Conservation (phyloP, 2,888 invertebrate genomes). For the Agonum fuliginosum region DNA sequence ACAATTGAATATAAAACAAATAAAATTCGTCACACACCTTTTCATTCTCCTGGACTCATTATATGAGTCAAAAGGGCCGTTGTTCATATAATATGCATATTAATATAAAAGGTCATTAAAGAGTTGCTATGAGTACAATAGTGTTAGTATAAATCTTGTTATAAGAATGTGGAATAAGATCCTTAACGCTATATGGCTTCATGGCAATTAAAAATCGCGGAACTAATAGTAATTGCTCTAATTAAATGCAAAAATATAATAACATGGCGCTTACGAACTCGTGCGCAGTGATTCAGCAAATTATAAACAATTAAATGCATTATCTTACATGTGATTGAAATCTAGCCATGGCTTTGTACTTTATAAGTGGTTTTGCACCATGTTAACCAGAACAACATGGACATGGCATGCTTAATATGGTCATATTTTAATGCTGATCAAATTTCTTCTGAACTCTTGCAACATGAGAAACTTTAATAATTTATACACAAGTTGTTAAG, state of each 20-base stretch:
- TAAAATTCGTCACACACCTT: conserved; percentile 16
- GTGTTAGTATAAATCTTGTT: conserved; percentile 2
- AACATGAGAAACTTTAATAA: too few relatives aligned
- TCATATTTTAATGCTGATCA: conserved; percentile 2
- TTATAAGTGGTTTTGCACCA: background rate
- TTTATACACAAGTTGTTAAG: too few relatives aligned
- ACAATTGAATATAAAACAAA: conserved; percentile 39
- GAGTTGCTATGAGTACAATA: conserved; percentile 6
- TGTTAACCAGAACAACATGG: too few relatives aligned
- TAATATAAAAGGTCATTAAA: conserved; percentile 15
- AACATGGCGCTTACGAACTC: conserved; percentile 42
- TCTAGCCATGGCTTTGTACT: conserved; percentile 25
- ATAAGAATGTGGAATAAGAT: conserved; percentile 36
- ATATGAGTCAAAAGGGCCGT: background rate
- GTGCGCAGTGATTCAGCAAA: conserved; percentile 41
- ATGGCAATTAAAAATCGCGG: conserved; percentile 44
- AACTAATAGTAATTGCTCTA: conserved; percentile 45
- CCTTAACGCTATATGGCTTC: conserved; percentile 5
- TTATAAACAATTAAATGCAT: conserved; percentile 35
- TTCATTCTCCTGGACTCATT: background rate
- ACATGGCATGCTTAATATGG: too few relatives aligned
- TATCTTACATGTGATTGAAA: conserved; percentile 43
- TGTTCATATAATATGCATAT: background rate
- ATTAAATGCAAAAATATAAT: conserved; percentile 47
- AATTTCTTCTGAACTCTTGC: too few relatives aligned